Percentiles rank a stretch among this genome's conserved stretches.
These are phyloP conservation scores for Malacoctenus gilli DNA, from an alignment of 2,797 vertebrate genomes.

Conservation along the genomic window DNA sequence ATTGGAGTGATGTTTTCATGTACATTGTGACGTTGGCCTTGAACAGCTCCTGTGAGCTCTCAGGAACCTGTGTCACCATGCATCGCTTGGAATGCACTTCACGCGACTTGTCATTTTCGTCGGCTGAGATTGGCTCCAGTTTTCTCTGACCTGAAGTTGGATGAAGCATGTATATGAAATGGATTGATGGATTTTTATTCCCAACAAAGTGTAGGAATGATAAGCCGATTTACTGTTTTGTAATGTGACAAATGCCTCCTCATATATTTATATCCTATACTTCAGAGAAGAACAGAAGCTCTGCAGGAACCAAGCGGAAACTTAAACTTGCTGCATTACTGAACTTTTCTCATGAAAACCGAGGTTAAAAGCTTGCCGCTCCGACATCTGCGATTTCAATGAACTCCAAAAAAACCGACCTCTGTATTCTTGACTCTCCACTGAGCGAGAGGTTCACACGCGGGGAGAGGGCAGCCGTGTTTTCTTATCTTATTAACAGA, in stretches of 20 bases:
- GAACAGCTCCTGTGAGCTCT: constrained; percentile 28
- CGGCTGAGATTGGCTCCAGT: too few species aligned
- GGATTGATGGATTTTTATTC: too few species aligned
- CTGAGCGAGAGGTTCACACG: constrained; percentile 21
- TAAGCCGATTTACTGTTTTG: neutral
- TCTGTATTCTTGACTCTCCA: neutral
- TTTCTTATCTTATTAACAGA: constrained; percentile 63
- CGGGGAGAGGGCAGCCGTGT: constrained; percentile 6
- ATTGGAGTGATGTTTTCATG: constrained; percentile 7
- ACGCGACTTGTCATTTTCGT: constrained; percentile 11
- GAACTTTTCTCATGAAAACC: neutral
- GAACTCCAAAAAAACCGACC: neutral
- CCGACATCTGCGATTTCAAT: neutral
- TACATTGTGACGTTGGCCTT: constrained; percentile 11
- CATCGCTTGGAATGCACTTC: constrained; percentile 29
- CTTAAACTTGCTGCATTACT: neutral
- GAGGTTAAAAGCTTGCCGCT: neutral
- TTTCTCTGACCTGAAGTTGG: too few species aligned
- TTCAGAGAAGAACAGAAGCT: neutral
- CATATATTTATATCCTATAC: neutral
- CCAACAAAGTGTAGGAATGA: too few species aligned
- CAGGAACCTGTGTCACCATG: constrained; percentile 6
- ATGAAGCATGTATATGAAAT: too few species aligned
- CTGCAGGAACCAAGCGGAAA: neutral
- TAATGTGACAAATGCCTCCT: neutral